phyloP scores from a whole-genome alignment of 2,797 vertebrate species.

The Sebastes wilsoni region DNA sequence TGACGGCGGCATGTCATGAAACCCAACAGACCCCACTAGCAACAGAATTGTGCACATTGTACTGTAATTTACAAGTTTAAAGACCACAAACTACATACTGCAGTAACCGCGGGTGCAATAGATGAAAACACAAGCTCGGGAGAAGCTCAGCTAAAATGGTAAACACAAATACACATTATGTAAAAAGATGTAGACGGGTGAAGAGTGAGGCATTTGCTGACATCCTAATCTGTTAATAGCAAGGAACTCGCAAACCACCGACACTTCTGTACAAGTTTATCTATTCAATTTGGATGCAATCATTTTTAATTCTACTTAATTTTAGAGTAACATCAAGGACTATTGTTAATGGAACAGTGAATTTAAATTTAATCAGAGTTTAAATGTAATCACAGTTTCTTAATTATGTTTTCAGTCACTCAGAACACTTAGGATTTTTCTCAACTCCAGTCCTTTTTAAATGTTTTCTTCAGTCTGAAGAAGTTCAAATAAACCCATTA shows the following conservation, averaged over 20 bases:
- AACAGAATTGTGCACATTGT: neutral
- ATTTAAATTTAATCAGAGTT: neutral
- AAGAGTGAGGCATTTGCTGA: neutral
- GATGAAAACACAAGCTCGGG: neutral
- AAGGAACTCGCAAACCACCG: neutral
- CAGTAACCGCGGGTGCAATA: neutral
- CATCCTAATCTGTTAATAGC: neutral
- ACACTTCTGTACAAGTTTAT: neutral
- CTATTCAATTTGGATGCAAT: neutral
- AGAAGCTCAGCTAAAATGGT: neutral
- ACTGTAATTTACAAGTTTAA: neutral
- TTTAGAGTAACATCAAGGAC: conserved; percentile 4
- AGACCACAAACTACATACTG: neutral
- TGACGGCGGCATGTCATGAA: neutral
- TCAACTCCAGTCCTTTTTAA: neutral
- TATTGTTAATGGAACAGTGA: neutral
- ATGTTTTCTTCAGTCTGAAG: conserved; percentile 1
- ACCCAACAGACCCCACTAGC: neutral
- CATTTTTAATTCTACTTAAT: conserved; percentile 2
- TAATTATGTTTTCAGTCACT: conserved; percentile 24
- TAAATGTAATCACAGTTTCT: neutral
- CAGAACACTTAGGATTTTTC: neutral
- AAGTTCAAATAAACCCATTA: conserved; percentile 25
- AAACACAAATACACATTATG: neutral
- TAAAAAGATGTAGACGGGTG: neutral